A percentile compares a stretch with the other conserved stretches of the same genome.
phyloP scores from a whole-genome alignment of 2,888 invertebrate genomes.

The Protonemura montana region DNA sequence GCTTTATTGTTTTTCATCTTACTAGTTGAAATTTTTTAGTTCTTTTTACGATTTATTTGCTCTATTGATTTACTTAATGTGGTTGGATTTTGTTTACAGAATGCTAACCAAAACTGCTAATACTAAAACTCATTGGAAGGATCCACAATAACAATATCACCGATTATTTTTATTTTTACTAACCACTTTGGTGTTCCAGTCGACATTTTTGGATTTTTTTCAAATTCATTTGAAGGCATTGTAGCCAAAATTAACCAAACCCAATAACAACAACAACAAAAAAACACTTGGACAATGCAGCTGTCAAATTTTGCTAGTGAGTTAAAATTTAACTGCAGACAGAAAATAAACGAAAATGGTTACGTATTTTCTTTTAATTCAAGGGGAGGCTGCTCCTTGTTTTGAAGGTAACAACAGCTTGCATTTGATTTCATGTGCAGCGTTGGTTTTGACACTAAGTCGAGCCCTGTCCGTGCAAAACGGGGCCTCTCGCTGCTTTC shows the following conservation, averaged over 20 bases:
- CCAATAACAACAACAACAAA: too few relatives aligned
- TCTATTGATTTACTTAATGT: conserved; percentile 18
- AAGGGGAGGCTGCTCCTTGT: too few relatives aligned
- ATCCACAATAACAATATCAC: background rate
- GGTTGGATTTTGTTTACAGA: conserved; percentile 16
- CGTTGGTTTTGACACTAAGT: conserved; percentile 53
- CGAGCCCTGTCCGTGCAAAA: conserved; percentile 53
- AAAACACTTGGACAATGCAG: too few relatives aligned
- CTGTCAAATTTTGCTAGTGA: too few relatives aligned
- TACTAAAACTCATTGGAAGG: background rate
- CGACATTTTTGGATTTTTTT: too few relatives aligned
- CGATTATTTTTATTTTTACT: background rate
- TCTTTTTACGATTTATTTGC: background rate
- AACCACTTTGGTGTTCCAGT: too few relatives aligned
- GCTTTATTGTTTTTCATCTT: conserved; percentile 32
- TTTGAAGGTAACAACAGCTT: background rate
- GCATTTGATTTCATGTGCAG: conserved; percentile 45
- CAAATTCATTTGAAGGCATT: too few relatives aligned
- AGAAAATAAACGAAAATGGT: too few relatives aligned
- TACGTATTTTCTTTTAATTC: too few relatives aligned
- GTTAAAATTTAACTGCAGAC: too few relatives aligned
- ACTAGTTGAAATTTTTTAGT: background rate
- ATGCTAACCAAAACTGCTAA: background rate
- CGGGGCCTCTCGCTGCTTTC: conserved; percentile 59
- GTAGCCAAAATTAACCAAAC: background rate